phyloP scores from a whole-genome alignment of 2,888 invertebrate species.

The Athalia rosae region DNA sequence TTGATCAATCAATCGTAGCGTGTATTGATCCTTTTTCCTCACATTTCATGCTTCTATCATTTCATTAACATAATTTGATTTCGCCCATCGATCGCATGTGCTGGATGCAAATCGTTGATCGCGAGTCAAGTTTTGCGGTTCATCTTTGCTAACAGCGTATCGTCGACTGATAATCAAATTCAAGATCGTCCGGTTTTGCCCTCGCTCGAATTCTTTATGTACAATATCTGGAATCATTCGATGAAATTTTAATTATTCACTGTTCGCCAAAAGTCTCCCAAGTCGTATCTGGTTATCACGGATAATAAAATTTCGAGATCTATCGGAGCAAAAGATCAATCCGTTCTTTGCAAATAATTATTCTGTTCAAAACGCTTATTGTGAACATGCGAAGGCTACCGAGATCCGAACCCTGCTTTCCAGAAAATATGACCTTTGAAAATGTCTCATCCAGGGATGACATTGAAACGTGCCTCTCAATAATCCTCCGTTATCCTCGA shows the following conservation, averaged over 20 bases:
- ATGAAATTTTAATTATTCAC: neutral
- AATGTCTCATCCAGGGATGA: neutral
- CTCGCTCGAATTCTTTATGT: neutral
- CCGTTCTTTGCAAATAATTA: neutral
- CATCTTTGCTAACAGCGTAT: neutral
- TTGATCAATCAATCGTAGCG: too few relatives aligned
- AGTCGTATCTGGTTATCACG: neutral
- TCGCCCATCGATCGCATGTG: neutral
- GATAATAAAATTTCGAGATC: neutral
- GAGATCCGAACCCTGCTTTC: too few relatives aligned
- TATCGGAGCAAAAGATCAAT: constrained; percentile 3
- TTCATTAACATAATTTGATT: neutral
- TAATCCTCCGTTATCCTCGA: neutral
- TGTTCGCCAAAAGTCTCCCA: neutral
- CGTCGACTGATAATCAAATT: neutral
- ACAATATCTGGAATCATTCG: neutral
- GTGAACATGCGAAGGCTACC: neutral
- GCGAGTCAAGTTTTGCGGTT: constrained; percentile 15
- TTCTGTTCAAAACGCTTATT: neutral
- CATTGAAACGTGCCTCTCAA: neutral
- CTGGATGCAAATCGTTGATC: neutral
- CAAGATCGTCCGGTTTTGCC: neutral
- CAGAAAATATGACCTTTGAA: too few relatives aligned
- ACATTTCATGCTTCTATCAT: neutral
- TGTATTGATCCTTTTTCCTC: too few relatives aligned